phyloP scores from a whole-genome alignment of 2,797 vertebrate species.

The Babyrousa celebensis region DNA sequence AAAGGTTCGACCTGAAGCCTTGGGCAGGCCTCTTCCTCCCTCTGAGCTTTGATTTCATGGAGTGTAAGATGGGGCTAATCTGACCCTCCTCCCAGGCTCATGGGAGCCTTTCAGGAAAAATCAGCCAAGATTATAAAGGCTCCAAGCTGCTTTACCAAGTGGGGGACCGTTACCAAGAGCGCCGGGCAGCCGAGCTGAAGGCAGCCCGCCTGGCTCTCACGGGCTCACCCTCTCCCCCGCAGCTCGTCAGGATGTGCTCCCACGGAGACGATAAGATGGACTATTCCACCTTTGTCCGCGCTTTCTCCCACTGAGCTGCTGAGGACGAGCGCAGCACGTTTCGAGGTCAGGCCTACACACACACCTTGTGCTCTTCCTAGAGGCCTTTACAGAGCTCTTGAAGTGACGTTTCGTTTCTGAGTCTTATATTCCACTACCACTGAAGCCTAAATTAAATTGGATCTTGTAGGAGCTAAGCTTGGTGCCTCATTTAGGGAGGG shows the following conservation, averaged over 20 bases:
- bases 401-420: background rate
- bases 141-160: background rate
- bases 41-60: background rate
- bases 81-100: background rate
- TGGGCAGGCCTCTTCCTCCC: background rate
- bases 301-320: constrained; percentile 86
- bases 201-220: background rate
- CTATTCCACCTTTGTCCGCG: constrained; percentile 89
- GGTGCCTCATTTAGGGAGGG: background rate
- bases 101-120: background rate
- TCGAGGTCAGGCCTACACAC: background rate
- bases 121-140: background rate
- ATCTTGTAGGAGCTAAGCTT: constrained; percentile 22
- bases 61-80: background rate
- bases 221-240: background rate
- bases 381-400: background rate
- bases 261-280: constrained; percentile 87
- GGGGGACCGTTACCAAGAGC: background rate
- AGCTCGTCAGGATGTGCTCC: constrained; percentile 90
- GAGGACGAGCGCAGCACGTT: background rate
- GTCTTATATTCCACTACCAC: constrained; percentile 15
- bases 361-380: background rate
- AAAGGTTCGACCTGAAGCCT: background rate
- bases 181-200: background rate
- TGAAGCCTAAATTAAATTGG: constrained; percentile 72